These are phyloP conservation scores for Schizothorax lantsangensis DNA, from an alignment of 2,797 vertebrate species.

Conservation along the genomic window DNA sequence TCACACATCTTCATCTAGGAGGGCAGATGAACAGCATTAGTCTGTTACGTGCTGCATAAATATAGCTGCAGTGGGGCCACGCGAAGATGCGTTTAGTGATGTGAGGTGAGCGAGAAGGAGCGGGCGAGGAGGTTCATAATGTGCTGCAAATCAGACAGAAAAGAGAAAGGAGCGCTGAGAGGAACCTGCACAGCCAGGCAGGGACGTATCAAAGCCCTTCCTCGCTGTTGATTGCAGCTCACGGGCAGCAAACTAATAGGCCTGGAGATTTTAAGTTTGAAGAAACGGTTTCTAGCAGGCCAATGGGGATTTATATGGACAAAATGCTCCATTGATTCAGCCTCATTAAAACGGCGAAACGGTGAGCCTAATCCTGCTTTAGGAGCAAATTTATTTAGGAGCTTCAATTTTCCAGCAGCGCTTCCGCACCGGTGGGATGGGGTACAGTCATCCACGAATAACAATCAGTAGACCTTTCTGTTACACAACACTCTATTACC, in stretches of 20 bases:
- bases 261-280: conserved; percentile 58
- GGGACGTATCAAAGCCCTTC: conserved; percentile 48
- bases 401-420: conserved; percentile 62
- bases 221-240: conserved; percentile 49
- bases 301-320: conserved; percentile 65
- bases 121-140: conserved; percentile 39
- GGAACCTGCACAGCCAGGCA: neutral
- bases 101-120: conserved; percentile 16
- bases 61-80: conserved; percentile 6
- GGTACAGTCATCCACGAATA: conserved; percentile 53
- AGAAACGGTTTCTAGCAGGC: conserved; percentile 59
- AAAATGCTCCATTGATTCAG: conserved; percentile 66
- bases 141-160: conserved; percentile 45
- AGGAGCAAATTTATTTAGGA: conserved; percentile 66
- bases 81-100: conserved; percentile 14
- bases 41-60: conserved; percentile 17
- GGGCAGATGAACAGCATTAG: conserved; percentile 30
- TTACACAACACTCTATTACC: conserved; percentile 45
- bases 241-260: conserved; percentile 61
- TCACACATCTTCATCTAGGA: conserved; percentile 11
- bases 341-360: conserved; percentile 68
- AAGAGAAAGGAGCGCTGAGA: conserved; percentile 4
- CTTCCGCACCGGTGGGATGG: conserved; percentile 51
- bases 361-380: conserved; percentile 66
- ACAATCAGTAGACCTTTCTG: conserved; percentile 54